Base-by-base conservation (phyloP, 2,888 invertebrate species). In the Xylota segnis region DNA sequence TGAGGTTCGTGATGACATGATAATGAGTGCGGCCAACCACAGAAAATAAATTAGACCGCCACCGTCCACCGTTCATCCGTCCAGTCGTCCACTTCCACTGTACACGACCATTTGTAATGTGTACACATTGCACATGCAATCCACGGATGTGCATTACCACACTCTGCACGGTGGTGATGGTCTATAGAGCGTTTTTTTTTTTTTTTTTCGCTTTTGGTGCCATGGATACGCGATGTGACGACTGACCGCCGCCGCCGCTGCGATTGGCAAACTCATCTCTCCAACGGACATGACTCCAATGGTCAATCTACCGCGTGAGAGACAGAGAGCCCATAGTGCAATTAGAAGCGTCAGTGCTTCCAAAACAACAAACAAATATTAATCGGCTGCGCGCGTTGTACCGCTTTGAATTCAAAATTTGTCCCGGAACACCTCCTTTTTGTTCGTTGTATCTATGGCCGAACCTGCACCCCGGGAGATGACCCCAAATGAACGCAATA, bases 1-100 rank as follows among this genome's bases (percentile, higher is more conserved):
- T 83, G 78, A 76, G 68, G 71, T 88, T 87, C 87, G 87, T 88
- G 87, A 88, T 87, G 88, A 88, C 88, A 88, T 79, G 88, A 88
- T 88, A 88, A 88, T 88, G 86, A 88, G 88, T 87, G 88, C 88
- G 88, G 88, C 87, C 87, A 87, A 88, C 88, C 88, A 87, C 88
- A 88, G 87, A 88, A 88, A 88, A 88, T 88, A 88, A 88, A 88
- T 88, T 83, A 78, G 83, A 87, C 79, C 68, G 75, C 79, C 71
- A 72, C 83, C 79, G 79, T 83, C 86, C 79, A 61, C 56, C 77
- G 56, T 43, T 54, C 72, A 74, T 29, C 18, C 52, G 66, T 72
- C 70, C 76, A 54, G 58, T 23, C 43, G 6, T 27, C 43, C 16
- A 40, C 27, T 6, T 34, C 32, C 14, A 16, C 54, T 12, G n/a